Base-by-base conservation (phyloP, 1,140 invertebrate genomes). In the Drosophila parvula region DNA sequence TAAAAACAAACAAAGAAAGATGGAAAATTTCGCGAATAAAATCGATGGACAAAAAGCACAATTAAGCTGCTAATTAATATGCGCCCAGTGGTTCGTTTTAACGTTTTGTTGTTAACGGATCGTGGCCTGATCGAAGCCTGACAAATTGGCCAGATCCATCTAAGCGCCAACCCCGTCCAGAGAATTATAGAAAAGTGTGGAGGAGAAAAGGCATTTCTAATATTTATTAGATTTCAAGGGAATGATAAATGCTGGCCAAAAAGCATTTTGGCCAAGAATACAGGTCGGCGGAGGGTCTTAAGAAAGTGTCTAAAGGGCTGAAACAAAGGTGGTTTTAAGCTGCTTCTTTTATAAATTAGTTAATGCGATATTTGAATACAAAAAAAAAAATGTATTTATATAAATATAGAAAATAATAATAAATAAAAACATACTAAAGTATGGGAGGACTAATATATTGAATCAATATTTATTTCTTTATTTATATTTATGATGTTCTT, bases 61-160 rank as follows among this genome's bases (percentile, higher is more conserved):
- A 68, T 56, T 51, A 69, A 69, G 67, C 69, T 41, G 38, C 40
- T 73, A 73, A 47, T 74, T 73, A 73, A 74, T 74, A 60, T 61
- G 40, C 68, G 27, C 27, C 45, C 32, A 28, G 14, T 18, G 45
- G 45, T 28, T 48, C 16, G 16, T 38, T 27, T 28, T 61, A 36
- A 51, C 38, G 41, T 53, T 50, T 45, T 36, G 40, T 38, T 74
- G 55, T 45, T 56, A 56, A 68, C 67, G 63, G 48, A 38, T 70
- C 43, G 28, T 12, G 32, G 38, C 36, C 56, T 10, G 56, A 41
- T 60, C 38, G 56, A 60, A 74, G 70, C 56, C 67, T 74, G 70
- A 74, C 68, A 74, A 74, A 74, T 74, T 41, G 36, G 18, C 8
- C 11, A 50, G 11, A 57, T 45, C 41, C 12, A 27, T 41, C 40